Conservation (phyloP, 2,113 vertebrate species). For the Xenus cinereus region DNA sequence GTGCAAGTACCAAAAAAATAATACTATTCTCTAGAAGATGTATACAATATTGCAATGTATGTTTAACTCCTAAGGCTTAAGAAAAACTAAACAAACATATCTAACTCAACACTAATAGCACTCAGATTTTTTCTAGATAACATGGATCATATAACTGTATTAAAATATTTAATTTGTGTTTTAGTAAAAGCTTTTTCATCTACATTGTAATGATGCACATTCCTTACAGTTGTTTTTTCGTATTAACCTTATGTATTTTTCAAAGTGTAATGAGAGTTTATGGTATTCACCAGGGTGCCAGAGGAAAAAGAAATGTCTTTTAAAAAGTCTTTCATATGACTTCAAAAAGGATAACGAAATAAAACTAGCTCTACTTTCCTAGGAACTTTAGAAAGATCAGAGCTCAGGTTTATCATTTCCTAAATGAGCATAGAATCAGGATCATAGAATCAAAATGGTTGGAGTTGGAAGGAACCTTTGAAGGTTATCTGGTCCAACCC, state of each 20-base stretch:
- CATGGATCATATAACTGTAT: neutral
- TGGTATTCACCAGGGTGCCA: neutral
- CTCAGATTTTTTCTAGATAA: neutral
- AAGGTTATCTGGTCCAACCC: neutral
- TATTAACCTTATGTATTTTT: neutral
- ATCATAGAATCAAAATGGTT: neutral
- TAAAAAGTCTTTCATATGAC: fast-evolving
- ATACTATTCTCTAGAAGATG: neutral
- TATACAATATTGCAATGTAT: neutral
- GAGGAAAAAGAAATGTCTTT: neutral
- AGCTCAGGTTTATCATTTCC: neutral
- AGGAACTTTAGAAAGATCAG: neutral
- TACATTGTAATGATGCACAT: neutral
- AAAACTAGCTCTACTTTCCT: neutral
- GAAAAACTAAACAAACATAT: neutral
- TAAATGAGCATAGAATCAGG: neutral
- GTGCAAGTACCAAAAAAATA: neutral
- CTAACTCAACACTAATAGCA: neutral
- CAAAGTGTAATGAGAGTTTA: neutral
- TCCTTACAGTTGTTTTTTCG: neutral
- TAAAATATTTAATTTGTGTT: neutral
- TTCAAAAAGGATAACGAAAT: neutral
- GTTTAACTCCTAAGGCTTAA: neutral
- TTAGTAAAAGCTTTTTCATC: neutral
- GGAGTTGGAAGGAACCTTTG: neutral